phyloP scores from a whole-genome alignment of 1,140 invertebrate species.

The Trichogramma pretiosum region DNA sequence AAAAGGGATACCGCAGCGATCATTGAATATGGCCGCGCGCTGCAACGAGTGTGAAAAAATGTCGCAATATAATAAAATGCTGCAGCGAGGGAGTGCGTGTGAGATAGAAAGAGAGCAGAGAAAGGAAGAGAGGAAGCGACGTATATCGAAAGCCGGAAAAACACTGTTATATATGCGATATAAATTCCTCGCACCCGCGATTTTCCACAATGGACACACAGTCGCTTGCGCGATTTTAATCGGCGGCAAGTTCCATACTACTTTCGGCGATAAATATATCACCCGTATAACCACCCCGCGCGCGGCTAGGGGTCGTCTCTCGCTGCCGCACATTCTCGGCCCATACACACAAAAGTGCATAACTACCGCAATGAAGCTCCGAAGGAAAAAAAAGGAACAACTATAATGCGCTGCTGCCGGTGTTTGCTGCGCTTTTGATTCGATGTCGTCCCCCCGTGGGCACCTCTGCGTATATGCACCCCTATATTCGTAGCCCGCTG shows the following conservation, averaged over 20 bases:
- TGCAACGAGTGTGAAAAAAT: too few species aligned
- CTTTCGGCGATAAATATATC: slow-evolving; percentile 18
- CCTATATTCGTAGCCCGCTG: too few species aligned
- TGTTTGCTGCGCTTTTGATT: too few species aligned
- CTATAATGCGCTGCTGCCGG: too few species aligned
- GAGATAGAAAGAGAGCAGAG: background rate
- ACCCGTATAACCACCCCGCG: slow-evolving; percentile 12
- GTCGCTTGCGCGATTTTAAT: slow-evolving; percentile 8
- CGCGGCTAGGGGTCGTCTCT: slow-evolving; percentile 6
- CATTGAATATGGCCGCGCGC: too few species aligned
- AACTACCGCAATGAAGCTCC: too few species aligned
- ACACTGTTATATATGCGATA: too few species aligned
- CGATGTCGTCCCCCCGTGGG: background rate
- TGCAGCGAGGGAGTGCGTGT: background rate
- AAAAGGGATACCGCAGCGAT: background rate
- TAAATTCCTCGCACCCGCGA: slow-evolving; percentile 10
- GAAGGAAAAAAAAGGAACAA: too few species aligned
- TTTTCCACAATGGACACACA: slow-evolving; percentile 20
- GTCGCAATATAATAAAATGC: too few species aligned
- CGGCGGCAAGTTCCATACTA: background rate
- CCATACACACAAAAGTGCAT: background rate
- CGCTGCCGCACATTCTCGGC: too few species aligned
- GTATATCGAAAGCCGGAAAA: background rate
- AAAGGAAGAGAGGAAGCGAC: slow-evolving; percentile 3
- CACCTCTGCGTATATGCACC: too few species aligned